Base-by-base conservation (phyloP, 2,797 vertebrate species). In the Platyrinchus mystaceus region DNA sequence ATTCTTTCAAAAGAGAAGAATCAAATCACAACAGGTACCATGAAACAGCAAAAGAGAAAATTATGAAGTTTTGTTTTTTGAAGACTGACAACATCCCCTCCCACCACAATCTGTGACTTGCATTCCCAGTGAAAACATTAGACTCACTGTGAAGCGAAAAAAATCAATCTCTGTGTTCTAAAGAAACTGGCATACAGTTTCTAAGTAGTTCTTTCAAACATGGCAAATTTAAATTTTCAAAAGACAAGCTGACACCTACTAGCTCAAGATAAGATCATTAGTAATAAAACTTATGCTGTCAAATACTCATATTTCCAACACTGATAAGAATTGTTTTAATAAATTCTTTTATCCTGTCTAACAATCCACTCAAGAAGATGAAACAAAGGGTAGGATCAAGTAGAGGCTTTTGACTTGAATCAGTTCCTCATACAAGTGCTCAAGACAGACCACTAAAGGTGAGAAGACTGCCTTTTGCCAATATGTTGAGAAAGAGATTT, bases 31-130 rank as follows among this genome's bases (percentile, higher is more conserved):
- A 41, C n/a, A 90, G 28, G 44, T 80, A 60, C 32, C 67, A 84
- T 19, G 28, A 89, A 94, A 76, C 50, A 85, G 47, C 41, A 87
- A 63, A 73, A 85, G 28, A 71, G 2, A 67, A 89, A 44, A 76
- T 23, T 39, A 26, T 20, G 43, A 74, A 36, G 82, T 89, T 84
- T 93, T 85, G 37, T 68, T 74, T 91, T 93, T 70, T 75, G 50
- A 94, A 75, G 64, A 80, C 34, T 75, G 63, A 71, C 67, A 93
- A 87, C 56, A 93, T 78, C 24, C 53, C 69, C 37, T 83, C 87
- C 94, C 53, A 94, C 69, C 56, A 85, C 60, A 90, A 73, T 69
- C 86, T 60, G 59, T 83, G 62, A 94, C 53, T 87, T 66, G 46
- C 62, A 84, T 73, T 90, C 69, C 62, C 79, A 94, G 30, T 58